Conservation (phyloP, 2,797 vertebrate species). For the Monodelphis domestica region DNA sequence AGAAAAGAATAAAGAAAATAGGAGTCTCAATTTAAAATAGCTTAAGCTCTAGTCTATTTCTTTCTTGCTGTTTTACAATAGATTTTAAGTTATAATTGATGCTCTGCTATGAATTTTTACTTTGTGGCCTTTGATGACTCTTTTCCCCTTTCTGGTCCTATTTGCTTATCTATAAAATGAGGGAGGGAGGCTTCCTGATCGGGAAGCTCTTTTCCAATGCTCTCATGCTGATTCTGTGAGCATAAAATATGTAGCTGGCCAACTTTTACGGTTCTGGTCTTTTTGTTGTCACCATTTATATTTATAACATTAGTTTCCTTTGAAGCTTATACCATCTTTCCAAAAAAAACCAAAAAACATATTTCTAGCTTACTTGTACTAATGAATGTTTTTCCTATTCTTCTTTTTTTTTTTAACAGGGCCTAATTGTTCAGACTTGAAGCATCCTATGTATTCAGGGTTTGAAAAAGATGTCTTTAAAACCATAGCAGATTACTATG, state of each 20-base stretch:
- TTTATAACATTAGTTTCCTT: background rate
- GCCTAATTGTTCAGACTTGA: conserved; percentile 89
- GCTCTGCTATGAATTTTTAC: background rate
- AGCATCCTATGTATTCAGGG: conserved; percentile 92
- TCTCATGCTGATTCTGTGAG: background rate
- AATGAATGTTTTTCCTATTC: background rate
- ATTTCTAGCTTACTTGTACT: background rate
- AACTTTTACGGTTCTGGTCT: background rate
- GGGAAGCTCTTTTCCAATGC: background rate
- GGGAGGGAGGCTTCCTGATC: background rate
- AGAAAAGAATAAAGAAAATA: conserved; percentile 37
- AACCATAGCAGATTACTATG: conserved; percentile 94
- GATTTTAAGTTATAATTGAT: conserved; percentile 23
- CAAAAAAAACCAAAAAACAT: background rate
- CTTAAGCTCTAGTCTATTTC: conserved; percentile 9
- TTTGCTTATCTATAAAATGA: background rate
- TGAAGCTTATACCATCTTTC: background rate
- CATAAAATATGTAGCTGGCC: background rate
- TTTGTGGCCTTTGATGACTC: background rate
- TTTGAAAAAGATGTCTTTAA: conserved; percentile 96
- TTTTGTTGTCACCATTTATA: background rate
- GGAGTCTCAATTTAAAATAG: background rate
- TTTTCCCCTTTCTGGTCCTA: background rate
- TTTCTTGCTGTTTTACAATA: conserved; percentile 50
- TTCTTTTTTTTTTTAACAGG: conserved; percentile 78